These are phyloP conservation scores for Gymnothorax reevesii DNA, from an alignment of 2,797 vertebrate genomes.

Conservation along the genomic window DNA sequence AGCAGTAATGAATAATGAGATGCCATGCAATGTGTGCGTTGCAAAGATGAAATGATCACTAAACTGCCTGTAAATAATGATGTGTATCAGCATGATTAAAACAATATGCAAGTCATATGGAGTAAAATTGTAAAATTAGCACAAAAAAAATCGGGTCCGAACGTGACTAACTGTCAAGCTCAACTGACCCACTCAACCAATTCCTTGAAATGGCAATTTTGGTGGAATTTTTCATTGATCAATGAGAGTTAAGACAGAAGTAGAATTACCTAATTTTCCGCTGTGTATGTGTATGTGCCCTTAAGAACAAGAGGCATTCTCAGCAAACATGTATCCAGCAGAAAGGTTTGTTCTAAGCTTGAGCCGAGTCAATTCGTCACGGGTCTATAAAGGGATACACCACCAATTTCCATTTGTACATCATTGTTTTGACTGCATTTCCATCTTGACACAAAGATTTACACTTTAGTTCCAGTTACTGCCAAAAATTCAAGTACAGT, in stretches of 20 bases:
- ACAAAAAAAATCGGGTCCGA: neutral
- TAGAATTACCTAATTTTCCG: neutral
- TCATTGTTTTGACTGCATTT: constrained; percentile 1
- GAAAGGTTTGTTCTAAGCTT: neutral
- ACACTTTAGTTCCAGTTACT: constrained; percentile 22
- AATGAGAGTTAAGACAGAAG: neutral
- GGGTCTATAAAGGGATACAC: neutral
- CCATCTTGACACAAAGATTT: constrained; percentile 9
- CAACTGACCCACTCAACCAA: neutral
- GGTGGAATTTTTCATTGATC: neutral
- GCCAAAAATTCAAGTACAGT: constrained; percentile 25
- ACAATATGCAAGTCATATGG: constrained; percentile 4
- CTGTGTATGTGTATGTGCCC: neutral
- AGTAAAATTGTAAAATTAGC: constrained; percentile 17
- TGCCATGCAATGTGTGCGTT: constrained; percentile 10
- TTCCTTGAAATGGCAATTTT: neutral
- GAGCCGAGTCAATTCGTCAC: neutral
- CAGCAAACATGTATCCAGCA: neutral
- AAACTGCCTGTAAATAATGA: constrained; percentile 11
- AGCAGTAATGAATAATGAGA: neutral
- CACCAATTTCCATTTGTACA: neutral
- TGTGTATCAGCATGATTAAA: constrained; percentile 30
- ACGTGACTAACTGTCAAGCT: neutral
- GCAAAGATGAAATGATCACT: constrained; percentile 19
- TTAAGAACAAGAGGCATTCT: neutral